phyloP scores from a whole-genome alignment of 2,888 invertebrate species.

The Germaria angustata region DNA sequence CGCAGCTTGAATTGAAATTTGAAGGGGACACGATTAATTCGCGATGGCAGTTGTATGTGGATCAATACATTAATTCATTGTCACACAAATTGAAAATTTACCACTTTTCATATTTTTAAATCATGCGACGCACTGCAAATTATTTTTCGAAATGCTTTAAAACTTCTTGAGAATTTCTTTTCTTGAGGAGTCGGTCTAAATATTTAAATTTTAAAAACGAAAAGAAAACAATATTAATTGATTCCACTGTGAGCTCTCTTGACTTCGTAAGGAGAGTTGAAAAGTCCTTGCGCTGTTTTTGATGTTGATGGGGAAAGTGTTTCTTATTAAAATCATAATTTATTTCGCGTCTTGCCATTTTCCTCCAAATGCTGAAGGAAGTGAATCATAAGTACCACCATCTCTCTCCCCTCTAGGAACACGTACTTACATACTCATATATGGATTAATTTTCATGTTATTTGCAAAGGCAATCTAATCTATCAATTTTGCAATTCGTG shows the following conservation, averaged over 20 bases:
- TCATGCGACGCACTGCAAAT: too few species aligned
- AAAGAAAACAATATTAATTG: too few species aligned
- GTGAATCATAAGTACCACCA: slow-evolving; percentile 6
- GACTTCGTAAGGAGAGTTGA: slow-evolving; percentile 38
- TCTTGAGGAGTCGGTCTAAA: too few species aligned
- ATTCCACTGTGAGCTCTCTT: neutral
- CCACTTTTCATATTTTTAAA: too few species aligned
- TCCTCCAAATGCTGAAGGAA: neutral
- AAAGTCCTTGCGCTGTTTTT: slow-evolving; percentile 48
- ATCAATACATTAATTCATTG: too few species aligned
- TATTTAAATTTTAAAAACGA: too few species aligned
- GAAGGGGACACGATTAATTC: neutral
- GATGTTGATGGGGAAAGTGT: slow-evolving; percentile 37
- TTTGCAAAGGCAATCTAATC: slow-evolving; percentile 37
- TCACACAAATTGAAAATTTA: too few species aligned
- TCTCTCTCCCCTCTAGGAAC: neutral
- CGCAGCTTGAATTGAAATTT: neutral
- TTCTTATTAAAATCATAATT: slow-evolving; percentile 58
- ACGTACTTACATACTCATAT: neutral
- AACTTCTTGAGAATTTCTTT: too few species aligned
- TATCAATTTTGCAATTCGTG: slow-evolving; percentile 60
- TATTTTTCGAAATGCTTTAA: too few species aligned
- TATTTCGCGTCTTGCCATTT: neutral
- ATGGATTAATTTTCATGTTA: neutral
- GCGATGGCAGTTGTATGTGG: too few species aligned